Evolutionary conservation across 2,113 vertebrate species (phyloP).

Genomic region (Hemicordylus capensis): DNA sequence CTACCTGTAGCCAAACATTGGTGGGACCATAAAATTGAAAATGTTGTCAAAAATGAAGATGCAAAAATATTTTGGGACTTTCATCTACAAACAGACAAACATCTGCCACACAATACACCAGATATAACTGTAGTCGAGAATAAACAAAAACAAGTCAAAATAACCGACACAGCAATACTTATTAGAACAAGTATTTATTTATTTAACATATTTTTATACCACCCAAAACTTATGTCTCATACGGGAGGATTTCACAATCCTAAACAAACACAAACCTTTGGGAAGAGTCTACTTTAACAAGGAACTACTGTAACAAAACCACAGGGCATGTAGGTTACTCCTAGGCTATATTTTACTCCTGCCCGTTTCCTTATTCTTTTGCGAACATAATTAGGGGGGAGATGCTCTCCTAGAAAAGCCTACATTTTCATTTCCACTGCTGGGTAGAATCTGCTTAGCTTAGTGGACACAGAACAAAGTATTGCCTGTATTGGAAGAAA

Average conservation of each 20-base stretch:
- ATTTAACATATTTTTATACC: too few relatives aligned
- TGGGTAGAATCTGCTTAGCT: conserved; percentile 1
- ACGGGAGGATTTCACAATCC: conserved; percentile 60
- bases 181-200: too few relatives aligned
- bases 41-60: too few relatives aligned
- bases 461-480: conserved; percentile 29
- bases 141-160: too few relatives aligned
- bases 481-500: background rate
- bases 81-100: too few relatives aligned
- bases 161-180: too few relatives aligned
- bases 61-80: too few relatives aligned
- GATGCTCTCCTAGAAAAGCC: conserved; percentile 60
- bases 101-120: too few relatives aligned
- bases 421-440: conserved; percentile 40
- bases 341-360: conserved; percentile 63
- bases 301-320: conserved; percentile 68
- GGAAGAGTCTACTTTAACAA: conserved; percentile 57
- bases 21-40: too few relatives aligned
- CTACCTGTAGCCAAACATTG: too few relatives aligned
- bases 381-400: conserved; percentile 53
- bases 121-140: too few relatives aligned
- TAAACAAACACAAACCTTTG: conserved; percentile 59
- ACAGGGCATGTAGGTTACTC: conserved; percentile 55
- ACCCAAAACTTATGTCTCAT: too few relatives aligned
- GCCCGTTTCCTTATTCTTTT: conserved; percentile 58